phyloP scores from a whole-genome alignment of 2,797 vertebrate genomes.

The Microctenopoma stevenorrisi region DNA sequence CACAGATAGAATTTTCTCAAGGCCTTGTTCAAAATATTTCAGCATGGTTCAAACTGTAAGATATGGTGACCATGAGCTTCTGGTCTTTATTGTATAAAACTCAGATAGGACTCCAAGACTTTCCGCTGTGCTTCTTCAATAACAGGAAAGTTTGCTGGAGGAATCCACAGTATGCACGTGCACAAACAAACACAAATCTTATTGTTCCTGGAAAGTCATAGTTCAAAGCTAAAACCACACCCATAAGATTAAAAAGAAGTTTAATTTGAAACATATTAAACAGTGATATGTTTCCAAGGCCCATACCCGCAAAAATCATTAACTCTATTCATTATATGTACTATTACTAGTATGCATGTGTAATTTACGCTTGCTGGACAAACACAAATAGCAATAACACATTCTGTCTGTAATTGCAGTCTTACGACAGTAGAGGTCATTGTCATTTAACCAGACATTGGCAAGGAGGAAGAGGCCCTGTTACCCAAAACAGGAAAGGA shows the following conservation, averaged over 20 bases:
- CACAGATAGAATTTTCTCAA: constrained; percentile 21
- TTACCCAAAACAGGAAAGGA: no score
- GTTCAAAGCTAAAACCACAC: neutral
- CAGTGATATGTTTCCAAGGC: neutral
- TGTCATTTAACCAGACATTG: neutral
- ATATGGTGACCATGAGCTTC: neutral
- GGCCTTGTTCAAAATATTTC: constrained; percentile 5
- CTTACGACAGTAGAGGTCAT: constrained; percentile 16
- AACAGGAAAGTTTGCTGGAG: neutral
- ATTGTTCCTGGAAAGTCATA: no score
- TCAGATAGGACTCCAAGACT: constrained; percentile 3
- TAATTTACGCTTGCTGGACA: neutral
- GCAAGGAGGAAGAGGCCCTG: no score
- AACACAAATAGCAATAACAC: neutral
- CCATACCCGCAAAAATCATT: neutral
- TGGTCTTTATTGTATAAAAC: neutral
- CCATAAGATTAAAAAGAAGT: neutral
- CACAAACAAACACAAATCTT: no score
- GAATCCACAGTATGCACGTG: neutral
- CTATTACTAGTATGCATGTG: neutral
- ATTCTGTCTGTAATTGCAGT: constrained; percentile 10
- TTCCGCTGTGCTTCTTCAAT: constrained; percentile 7
- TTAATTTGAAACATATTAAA: neutral
- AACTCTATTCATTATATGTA: neutral
- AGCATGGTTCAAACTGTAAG: constrained; percentile 6